Conservation (phyloP, 2,113 vertebrate genomes). For the Acinonyx jubatus region DNA sequence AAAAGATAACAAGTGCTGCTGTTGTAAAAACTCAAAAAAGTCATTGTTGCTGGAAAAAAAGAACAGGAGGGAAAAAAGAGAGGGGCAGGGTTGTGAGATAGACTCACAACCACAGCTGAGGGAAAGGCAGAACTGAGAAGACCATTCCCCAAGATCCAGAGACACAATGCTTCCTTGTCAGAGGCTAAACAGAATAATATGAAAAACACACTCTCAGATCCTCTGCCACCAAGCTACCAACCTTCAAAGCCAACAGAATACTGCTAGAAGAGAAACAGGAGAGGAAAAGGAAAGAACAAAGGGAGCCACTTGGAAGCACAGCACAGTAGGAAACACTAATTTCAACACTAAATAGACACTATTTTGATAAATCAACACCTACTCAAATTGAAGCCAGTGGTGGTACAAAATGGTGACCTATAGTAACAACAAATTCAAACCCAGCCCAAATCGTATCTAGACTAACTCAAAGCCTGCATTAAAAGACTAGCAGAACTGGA, state of each 20-base stretch:
- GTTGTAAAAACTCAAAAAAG: background rate
- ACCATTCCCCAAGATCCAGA: background rate
- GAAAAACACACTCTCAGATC: background rate
- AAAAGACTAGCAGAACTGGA: background rate
- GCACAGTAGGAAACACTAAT: background rate
- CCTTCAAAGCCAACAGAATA: background rate
- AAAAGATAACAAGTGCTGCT: background rate
- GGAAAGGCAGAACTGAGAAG: background rate
- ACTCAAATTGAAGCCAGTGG: background rate
- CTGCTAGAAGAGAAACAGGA: background rate
- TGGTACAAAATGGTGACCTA: background rate
- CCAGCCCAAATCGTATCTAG: background rate
- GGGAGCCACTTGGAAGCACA: background rate
- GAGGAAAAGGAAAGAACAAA: background rate
- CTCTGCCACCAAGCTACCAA: background rate
- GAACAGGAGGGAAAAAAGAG: background rate
- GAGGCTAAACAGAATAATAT: background rate
- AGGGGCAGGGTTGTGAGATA: background rate
- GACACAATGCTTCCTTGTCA: background rate
- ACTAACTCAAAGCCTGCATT: background rate
- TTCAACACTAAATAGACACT: background rate
- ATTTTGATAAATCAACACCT: background rate
- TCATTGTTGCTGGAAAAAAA: background rate
- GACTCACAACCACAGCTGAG: background rate
- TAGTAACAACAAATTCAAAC: background rate